Conservation (phyloP, 2,797 vertebrate species). For the Anguilla pacifica region DNA sequence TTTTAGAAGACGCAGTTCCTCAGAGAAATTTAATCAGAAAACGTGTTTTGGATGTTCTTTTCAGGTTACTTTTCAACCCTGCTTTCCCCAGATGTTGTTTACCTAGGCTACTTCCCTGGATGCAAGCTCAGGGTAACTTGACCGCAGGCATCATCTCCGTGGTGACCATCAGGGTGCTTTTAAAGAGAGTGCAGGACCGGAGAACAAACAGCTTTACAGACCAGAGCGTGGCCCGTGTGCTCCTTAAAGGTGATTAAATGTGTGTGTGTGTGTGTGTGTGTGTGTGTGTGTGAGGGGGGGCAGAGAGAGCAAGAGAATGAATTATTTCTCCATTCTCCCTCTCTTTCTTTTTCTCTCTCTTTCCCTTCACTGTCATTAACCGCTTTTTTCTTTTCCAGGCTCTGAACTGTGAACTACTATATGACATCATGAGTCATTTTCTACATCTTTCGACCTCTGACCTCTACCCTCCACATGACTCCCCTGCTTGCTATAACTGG, state of each 20-base stretch:
- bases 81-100: neutral
- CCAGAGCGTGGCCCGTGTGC: neutral
- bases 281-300: neutral
- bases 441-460: conserved; percentile 11
- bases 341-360: neutral
- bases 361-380: neutral
- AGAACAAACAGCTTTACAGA: neutral
- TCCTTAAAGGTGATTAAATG: neutral
- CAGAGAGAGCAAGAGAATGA: too few relatives aligned
- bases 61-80: neutral
- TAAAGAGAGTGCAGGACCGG: neutral
- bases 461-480: neutral
- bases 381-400: neutral
- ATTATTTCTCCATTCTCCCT: neutral
- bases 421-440: neutral
- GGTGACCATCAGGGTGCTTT: neutral
- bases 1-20: neutral
- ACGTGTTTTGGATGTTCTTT: neutral
- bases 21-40: neutral
- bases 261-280: neutral
- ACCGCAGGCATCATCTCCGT: neutral
- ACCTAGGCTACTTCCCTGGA: neutral
- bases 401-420: neutral
- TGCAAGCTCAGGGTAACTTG: neutral
- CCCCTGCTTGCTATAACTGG: neutral